Evolutionary conservation across 2,113 vertebrate species (phyloP), one percentile per base, ranked within the genome.

Genomic region (Corythornis cristatus): DNA sequence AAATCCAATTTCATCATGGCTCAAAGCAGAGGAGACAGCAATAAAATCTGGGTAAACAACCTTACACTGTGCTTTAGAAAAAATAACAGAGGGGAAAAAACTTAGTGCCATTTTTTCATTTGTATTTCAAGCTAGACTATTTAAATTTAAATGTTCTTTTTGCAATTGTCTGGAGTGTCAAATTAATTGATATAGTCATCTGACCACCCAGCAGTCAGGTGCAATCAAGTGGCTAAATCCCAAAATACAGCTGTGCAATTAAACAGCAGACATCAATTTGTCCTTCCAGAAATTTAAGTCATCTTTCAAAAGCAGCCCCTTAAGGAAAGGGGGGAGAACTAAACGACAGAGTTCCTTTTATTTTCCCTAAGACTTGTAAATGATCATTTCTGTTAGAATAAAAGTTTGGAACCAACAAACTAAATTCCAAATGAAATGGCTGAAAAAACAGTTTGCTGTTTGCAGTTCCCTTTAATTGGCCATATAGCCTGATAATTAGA

Each of bases 1-100:
- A 90, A 94, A 89, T 70, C 45, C 68, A 81, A 75, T 92, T 93
- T 84, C 37, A 11, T 37, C 57, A 79, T 62, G 71, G 60, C 37
- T 89, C 28, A 67, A 62, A 67, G n/a, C 91, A 93, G 58, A 73
- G 50, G 37, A 93, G 45, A 85, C 71, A 93, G 81, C 31, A 93
- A 70, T 94, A 92, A 95, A 95, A 92, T 33, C 35, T 51, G 50
- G n/a, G 71, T 92, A 91, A 95, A 92, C 37, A 92, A 58, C 7
- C 12, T 76, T n/a, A 76, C 40, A 7, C 37, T n/a, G 15, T 10
- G 28, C 62, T 82, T 64, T 26, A 78, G 50, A 71, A 89, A 89
- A 91, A 65, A 77, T 74, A 73, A 10, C 37, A 53, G 46, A 50
- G 7, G 22, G 40, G 48, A 61, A 40, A 86, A 75, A 88, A 72